Evolutionary conservation across 1,140 invertebrate genomes (phyloP).

Genomic region (Zaprionus tsacasi): DNA sequence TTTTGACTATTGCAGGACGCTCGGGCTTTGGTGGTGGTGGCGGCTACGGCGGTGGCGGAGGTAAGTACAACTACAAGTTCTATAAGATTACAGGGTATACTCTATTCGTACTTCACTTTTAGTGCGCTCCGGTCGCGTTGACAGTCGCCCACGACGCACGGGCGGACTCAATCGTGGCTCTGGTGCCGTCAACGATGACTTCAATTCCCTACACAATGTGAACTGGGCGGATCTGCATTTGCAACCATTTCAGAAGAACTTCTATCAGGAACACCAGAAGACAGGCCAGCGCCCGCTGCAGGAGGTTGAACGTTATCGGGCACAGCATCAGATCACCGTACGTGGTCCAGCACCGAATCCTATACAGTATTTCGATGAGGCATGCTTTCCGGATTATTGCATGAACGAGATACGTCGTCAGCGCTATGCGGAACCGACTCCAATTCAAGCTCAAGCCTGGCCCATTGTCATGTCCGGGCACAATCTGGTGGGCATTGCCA

Average conservation of each 20-base stretch:
- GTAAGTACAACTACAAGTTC: no score
- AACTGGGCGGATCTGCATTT: conserved; percentile 86
- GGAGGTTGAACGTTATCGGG: conserved; percentile 91
- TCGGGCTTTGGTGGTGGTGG: conserved; percentile 34
- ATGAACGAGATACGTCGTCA: conserved; percentile 86
- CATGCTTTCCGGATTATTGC: conserved; percentile 92
- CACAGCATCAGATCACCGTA: conserved; percentile 91
- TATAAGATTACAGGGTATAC: conserved; percentile 11
- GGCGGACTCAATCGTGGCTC: conserved; percentile 45
- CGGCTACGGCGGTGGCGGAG: conserved; percentile 44
- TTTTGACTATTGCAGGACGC: conserved; percentile 16
- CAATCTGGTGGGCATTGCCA: conserved; percentile 96
- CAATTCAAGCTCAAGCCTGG: conserved; percentile 95
- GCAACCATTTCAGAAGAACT: conserved; percentile 95
- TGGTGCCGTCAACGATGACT: conserved; percentile 37
- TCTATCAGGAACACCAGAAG: conserved; percentile 92
- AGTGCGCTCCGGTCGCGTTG: conserved; percentile 47
- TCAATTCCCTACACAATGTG: conserved; percentile 46
- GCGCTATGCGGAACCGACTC: conserved; percentile 91
- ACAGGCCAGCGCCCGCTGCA: conserved; percentile 88
- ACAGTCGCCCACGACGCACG: conserved; percentile 34
- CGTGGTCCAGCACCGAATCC: conserved; percentile 91
- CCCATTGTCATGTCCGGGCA: conserved; percentile 95
- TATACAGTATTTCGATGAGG: conserved; percentile 91
- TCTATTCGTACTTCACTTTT: neutral